Conservation (phyloP, 2,113 vertebrate genomes). For the Tachuris rubrigastra region DNA sequence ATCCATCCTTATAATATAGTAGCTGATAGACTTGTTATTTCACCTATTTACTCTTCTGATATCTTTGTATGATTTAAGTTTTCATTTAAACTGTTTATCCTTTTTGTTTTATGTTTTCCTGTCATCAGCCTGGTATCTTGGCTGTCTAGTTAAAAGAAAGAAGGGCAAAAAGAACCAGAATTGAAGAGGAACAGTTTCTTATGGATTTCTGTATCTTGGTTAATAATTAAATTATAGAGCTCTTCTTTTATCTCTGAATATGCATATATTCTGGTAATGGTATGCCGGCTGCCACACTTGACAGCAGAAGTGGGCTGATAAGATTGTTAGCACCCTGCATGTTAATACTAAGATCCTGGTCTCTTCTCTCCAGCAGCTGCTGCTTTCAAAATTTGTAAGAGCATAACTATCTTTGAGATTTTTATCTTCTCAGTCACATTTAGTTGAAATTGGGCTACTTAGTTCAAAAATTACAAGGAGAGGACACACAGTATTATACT, state of each 20-base stretch:
- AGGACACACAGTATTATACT: background rate
- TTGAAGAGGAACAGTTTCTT: background rate
- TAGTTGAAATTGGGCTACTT: background rate
- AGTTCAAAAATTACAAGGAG: conserved; percentile 8
- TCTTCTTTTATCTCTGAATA: conserved; percentile 46
- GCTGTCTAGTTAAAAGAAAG: background rate
- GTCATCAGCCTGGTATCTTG: background rate
- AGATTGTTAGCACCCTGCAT: conserved; percentile 30
- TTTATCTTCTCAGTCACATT: conserved; percentile 4
- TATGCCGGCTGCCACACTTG: conserved; percentile 20
- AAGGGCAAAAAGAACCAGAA: background rate
- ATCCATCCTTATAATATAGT: background rate
- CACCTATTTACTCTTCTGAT: background rate
- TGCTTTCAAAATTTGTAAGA: background rate
- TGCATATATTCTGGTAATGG: background rate
- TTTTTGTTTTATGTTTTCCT: background rate
- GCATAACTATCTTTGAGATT: background rate
- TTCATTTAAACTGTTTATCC: background rate
- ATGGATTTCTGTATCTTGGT: background rate
- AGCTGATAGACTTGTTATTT: background rate
- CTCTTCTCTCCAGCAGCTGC: background rate
- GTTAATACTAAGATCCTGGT: conserved; percentile 13
- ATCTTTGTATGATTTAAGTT: background rate
- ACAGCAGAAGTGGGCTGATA: conserved; percentile 36
- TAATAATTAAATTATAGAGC: conserved; percentile 39